Evolutionary conservation across 2,888 invertebrate genomes (phyloP).

Genomic region (Cephus rjabovi): DNA sequence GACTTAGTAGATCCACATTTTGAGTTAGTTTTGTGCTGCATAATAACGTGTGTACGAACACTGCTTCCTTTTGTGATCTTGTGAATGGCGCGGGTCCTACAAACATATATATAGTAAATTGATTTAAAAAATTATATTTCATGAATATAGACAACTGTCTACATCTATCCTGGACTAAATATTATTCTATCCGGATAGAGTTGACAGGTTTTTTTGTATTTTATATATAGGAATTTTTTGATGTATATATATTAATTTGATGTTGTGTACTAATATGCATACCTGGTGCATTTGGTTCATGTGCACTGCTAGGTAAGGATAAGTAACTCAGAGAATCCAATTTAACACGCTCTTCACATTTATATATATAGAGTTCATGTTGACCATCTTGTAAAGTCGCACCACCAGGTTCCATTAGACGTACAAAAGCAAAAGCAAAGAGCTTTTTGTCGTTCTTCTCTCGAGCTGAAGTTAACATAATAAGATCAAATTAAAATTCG

Average conservation of each 20-base stretch:
- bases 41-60: conserved; percentile 83
- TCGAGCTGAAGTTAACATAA: conserved; percentile 72
- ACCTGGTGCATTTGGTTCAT: conserved; percentile 57
- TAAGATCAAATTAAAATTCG: conserved; percentile 9
- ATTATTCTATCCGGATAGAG: background rate
- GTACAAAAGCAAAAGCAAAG: conserved; percentile 91
- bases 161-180: background rate
- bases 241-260: background rate
- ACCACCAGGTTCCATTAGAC: conserved; percentile 91
- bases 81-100: conserved; percentile 70
- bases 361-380: conserved; percentile 92
- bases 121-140: background rate
- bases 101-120: background rate
- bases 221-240: background rate
- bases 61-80: conserved; percentile 85
- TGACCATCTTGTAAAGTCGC: conserved; percentile 89
- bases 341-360: conserved; percentile 87
- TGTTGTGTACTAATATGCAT: conserved; percentile 1
- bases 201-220: background rate
- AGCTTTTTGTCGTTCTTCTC: conserved; percentile 92
- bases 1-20: conserved; percentile 88
- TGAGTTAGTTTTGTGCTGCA: conserved; percentile 98
- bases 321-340: conserved; percentile 72
- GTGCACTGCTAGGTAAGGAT: conserved; percentile 62
- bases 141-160: background rate